A percentile compares a stretch with the other conserved stretches of the same genome.
phyloP scores from a whole-genome alignment of 2,113 vertebrate genomes.

The Sitta europaea region DNA sequence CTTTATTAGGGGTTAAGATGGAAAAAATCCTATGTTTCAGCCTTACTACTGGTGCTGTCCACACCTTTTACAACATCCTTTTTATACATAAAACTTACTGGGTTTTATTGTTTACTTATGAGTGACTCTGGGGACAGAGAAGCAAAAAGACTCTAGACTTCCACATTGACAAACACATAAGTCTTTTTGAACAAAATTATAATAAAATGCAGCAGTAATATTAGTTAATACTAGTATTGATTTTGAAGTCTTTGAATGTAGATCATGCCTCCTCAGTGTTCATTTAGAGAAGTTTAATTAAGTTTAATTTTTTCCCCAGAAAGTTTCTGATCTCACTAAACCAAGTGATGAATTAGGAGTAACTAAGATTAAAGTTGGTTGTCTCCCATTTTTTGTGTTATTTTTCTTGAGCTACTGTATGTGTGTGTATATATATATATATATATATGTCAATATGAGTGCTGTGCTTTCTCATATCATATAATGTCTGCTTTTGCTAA shows the following conservation, averaged over 20 bases:
- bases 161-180: neutral
- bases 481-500: neutral
- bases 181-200: neutral
- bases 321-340: neutral
- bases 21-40: neutral
- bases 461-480: neutral
- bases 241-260: neutral
- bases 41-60: neutral
- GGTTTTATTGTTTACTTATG: neutral
- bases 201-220: neutral
- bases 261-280: neutral
- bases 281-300: neutral
- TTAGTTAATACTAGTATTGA: neutral
- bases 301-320: neutral
- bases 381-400: neutral
- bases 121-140: neutral
- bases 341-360: neutral
- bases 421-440: neutral
- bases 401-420: neutral
- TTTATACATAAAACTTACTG: rapidly evolving
- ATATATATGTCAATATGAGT: neutral
- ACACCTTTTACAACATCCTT: neutral
- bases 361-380: neutral
- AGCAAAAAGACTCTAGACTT: neutral
- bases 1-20: neutral